Evolutionary conservation across 2,797 vertebrate species (phyloP), one percentile per base, ranked within the genome.

Genomic region (Gymnothorax javanicus): DNA sequence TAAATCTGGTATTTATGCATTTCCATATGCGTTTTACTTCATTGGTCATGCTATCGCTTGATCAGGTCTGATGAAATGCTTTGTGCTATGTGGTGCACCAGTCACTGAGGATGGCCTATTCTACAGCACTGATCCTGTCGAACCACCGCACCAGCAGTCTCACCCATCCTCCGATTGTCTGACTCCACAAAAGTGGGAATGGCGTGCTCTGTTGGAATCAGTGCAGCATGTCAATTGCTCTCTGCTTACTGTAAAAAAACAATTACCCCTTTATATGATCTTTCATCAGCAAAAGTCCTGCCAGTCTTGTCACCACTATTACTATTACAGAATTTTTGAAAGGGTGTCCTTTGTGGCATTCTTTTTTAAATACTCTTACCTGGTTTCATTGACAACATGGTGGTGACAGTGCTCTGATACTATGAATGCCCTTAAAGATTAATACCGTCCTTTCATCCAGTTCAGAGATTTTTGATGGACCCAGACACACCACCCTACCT

Each of bases 1-100:
- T 87, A 27, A 84, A 84, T 84, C 20, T 75, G 15, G 82, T 83
- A 84, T 87, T 27, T 84, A 43, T 0, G 71, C 62, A 58, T 8
- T 67, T 67, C 64, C 64, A 67, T 43, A 67, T 67, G 64, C 25
- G 1, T 67, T 25, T 67, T 67, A n/a, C 20, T 67, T n/a, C 23
- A 67, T 25, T 25, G 64, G 64, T 67, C 23, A 8, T 9, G 23
- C 9, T n/a, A 67, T 67, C 9, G 64, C n/a, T n/a, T n/a, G n/a
- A n/a, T n/a, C n/a, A n/a, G 64, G 25, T 15, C 60, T 64, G 60
- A 64, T 20, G 60, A 64, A 20, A 20, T 20, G 15, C 2, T 20
- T 64, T 64, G 15, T 43, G 33, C 33, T 43, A 20, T 64, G 17
- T 20, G 60, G 23, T 15, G 60, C 17, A 64, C 60, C 60, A 17